These are phyloP conservation scores for Poeciliopsis prolifica DNA, from an alignment of 2,113 vertebrate genomes.

Conservation along the genomic window DNA sequence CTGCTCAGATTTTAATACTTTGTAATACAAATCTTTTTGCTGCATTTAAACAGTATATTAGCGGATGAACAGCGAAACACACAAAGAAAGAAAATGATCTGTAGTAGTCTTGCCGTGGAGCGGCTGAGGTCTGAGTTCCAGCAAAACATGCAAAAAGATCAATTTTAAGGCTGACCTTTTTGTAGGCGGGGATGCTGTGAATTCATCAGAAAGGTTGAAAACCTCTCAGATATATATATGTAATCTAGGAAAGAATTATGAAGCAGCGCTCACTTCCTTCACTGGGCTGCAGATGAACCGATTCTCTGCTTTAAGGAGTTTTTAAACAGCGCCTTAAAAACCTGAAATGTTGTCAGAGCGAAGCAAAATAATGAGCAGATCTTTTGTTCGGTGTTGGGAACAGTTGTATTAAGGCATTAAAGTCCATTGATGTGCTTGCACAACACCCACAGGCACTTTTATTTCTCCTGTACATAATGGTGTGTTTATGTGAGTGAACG, in stretches of 20 bases:
- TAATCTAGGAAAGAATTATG: slow-evolving; percentile 8
- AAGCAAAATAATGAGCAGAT: slow-evolving; percentile 28
- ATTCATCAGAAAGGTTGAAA: slow-evolving; percentile 47
- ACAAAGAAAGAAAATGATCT: slow-evolving; percentile 1
- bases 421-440: background rate
- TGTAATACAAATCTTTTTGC: background rate
- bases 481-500: background rate
- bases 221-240: background rate
- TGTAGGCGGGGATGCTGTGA: slow-evolving; percentile 26
- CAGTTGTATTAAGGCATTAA: background rate
- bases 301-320: background rate
- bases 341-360: slow-evolving; percentile 15
- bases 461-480: background rate
- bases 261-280: background rate
- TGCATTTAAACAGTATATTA: background rate
- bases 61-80: background rate
- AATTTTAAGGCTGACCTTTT: slow-evolving; percentile 57
- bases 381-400: background rate
- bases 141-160: slow-evolving; percentile 19
- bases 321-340: slow-evolving; percentile 5
- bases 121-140: slow-evolving; percentile 36
- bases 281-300: slow-evolving; percentile 1
- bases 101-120: slow-evolving; percentile 27
- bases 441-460: background rate
- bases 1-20: slow-evolving; percentile 15